Conservation (phyloP, 2,888 invertebrate genomes). For the Eilema griseolum region DNA sequence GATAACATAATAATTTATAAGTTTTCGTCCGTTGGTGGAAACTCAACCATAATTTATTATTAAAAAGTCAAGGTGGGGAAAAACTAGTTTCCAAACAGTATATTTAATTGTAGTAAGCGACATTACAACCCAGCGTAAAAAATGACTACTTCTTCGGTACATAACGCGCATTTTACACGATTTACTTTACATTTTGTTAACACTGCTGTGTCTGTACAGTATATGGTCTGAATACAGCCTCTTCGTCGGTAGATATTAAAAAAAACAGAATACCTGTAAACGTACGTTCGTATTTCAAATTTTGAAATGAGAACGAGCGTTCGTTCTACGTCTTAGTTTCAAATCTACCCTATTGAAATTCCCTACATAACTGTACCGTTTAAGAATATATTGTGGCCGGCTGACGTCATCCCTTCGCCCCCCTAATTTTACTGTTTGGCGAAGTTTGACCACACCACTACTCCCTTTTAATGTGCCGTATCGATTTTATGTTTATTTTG, state of each 20-base stretch:
- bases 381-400: constrained; percentile 44
- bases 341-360: constrained; percentile 41
- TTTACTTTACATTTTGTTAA: too few species aligned
- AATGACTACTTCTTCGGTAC: too few species aligned
- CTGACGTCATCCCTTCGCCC: constrained; percentile 45
- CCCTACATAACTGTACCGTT: constrained; percentile 26
- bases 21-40: not conserved
- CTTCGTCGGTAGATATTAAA: not conserved
- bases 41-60: not conserved
- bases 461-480: constrained; percentile 23
- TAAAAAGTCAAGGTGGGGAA: not conserved
- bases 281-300: not conserved
- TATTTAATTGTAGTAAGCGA: too few species aligned
- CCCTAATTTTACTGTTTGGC: constrained; percentile 33
- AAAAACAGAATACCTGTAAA: not conserved
- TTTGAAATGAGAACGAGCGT: not conserved
- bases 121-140: too few species aligned
- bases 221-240: too few species aligned
- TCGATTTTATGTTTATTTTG: constrained; percentile 25
- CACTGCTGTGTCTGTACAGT: too few species aligned
- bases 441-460: constrained; percentile 39
- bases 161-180: too few species aligned
- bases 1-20: not conserved
- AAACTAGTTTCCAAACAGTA: too few species aligned
- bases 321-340: constrained; percentile 14